Percentiles rank a stretch among this genome's conserved stretches.
Conservation (phyloP, 2,113 vertebrate species). For the Seriola quinqueradiata region DNA sequence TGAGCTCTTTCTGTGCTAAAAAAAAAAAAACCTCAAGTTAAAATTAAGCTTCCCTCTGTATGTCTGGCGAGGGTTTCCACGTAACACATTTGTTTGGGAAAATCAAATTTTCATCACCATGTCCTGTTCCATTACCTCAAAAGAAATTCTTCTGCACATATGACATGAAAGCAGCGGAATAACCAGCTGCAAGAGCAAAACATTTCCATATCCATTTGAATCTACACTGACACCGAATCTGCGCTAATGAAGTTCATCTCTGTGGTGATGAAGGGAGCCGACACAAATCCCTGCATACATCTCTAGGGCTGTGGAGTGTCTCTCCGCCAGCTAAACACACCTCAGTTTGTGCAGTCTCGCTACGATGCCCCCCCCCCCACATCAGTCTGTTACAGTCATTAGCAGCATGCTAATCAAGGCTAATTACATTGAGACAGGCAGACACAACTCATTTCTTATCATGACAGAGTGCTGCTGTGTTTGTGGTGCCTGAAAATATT, state of each 20-base stretch:
- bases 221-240: constrained; percentile 10
- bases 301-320: constrained; percentile 8
- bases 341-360: constrained; percentile 41
- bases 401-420: constrained; percentile 73
- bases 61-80: not conserved
- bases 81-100: constrained; percentile 2
- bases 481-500: constrained; percentile 41
- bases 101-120: constrained; percentile 24
- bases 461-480: constrained; percentile 58
- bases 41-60: constrained; percentile 3
- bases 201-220: constrained; percentile 19
- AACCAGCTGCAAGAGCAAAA: constrained; percentile 20
- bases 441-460: constrained; percentile 70
- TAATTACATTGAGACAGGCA: constrained; percentile 74
- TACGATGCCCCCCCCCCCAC: not conserved
- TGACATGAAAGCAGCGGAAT: constrained; percentile 18
- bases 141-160: constrained; percentile 4
- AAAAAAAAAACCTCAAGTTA: not conserved
- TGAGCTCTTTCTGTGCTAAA: not conserved
- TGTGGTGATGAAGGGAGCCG: not conserved
- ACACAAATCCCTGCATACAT: constrained; percentile 38
- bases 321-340: constrained; percentile 53
- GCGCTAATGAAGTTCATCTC: constrained; percentile 37
- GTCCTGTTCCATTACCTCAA: constrained; percentile 29
- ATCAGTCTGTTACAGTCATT: constrained; percentile 64